Base-by-base conservation (phyloP, 2,797 vertebrate genomes). In the Gymnothorax javanicus region DNA sequence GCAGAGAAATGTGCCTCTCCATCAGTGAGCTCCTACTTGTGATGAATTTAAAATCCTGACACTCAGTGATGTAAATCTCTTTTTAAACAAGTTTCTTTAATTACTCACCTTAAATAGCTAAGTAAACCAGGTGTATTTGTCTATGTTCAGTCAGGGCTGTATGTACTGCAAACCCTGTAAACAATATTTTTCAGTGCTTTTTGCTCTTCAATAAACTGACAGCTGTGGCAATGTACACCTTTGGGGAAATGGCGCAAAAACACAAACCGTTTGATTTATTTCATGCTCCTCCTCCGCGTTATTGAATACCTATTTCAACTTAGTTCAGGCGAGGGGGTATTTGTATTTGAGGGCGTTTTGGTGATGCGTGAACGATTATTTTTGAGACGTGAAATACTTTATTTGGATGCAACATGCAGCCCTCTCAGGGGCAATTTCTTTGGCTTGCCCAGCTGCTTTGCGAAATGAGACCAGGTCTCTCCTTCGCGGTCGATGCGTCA, bases 191-290 rank as follows among this genome's bases (percentile, higher is more conserved):
- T n/a, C 75, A 79, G 17, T 23, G 7, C 2, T 50, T 54, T 50
- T 52, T 11, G 6, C 20, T 79, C 52, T 9, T 54, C 50, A 79
- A 33, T 15, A 52, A 15, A 23, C 7, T 56, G 75, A 54, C 75
- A 79, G 75, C 75, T 13, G 56, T 52, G 75, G n/a, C 75, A 79
- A 58, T 59, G 20, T 58, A n/a, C 25, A 1, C 81, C 27, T 54
- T 83, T 83, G 56, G 81, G 81, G 25, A 83, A 83, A 59, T 33
- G n/a, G 56, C 54, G 25, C 17, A 57, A 83, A 57, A 58, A 59
- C 81, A 59, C 6, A 25, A 83, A 23, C 75, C 1, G 8, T 79
- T 79, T 79, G 75, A 50, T 52, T 77, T 1, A 23, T 25, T 23
- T 54, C 50, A 54, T 33, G 56, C 17, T 15, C 25, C 50, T 56